Base-by-base conservation (phyloP, 2,113 vertebrate genomes). In the Natator depressus region DNA sequence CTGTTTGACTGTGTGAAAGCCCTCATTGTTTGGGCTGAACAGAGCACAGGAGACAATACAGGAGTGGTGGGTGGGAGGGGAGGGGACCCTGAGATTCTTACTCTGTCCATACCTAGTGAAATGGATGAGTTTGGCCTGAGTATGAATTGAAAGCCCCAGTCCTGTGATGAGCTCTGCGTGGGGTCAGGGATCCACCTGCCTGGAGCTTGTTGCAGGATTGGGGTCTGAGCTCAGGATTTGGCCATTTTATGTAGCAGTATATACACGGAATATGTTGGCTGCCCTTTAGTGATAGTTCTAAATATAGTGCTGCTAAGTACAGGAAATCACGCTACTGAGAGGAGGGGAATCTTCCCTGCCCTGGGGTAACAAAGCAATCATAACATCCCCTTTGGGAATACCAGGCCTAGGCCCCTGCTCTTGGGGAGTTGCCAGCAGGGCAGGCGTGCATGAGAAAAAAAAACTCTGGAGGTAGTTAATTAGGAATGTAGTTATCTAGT, bases 1-100 rank as follows among this genome's bases (percentile, higher is more conserved):
- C 51, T 3, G 0, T 7, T 2, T 16, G 49, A 27, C 57, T 1
- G 0, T 20, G 11, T 75, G 72, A 12, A 46, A 35, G 1, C 10
- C n/a, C 1, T 42, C 31, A 25, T 24, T 1, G 0, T 14, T 24
- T 8, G 46, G 8, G 5, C 49, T 25, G 22, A 42, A 75, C 20
- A 24, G n/a, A 75, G n/a, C 38, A 42, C 11, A 25, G 72, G 72
- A n/a, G 62, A n/a, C 62, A 69, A 17, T n/a, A 35, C 16, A n/a
- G 62, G 35, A 35, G 16, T 69, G 62, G 31, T 17, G 31, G 8
- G 4, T 35, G 31, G 31, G 31, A 16, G 35, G 62, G 31, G 31
- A 17, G 35, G 62, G 35, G 8, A 69, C 35, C n/a, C 17, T 24
- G 9, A 42, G 10, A 0, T 35, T 76, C 54, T 14, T 2, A 27